Evolutionary conservation across 2,797 vertebrate species (phyloP), one percentile per base, ranked within the genome.

Genomic region (Malurus splendens): DNA sequence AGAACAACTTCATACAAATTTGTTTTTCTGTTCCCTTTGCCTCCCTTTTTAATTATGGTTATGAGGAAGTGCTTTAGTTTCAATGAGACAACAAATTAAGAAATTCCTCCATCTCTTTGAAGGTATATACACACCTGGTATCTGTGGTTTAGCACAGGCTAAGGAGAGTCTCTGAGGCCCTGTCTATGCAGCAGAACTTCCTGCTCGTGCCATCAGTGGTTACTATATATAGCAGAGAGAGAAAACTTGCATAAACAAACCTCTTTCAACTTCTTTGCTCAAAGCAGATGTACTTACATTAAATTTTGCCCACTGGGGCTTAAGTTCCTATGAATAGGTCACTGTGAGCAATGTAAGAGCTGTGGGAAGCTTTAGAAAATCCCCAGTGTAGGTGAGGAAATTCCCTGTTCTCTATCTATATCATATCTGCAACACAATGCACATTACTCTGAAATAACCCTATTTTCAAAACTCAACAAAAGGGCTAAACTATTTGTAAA

Each of bases 21-120:
- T 92, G 56, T 83, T 95, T 91, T 85, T 56, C 64, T 83, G 56
- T 85, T 28, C 41, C 27, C 51, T 90, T 89, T 88, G 54, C 92
- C 92, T 94, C 93, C 86, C 90, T 94, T 87, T 92, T 94, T 90
- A 95, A 96, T 96, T 95, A 95, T n/a, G 39, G 54, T 86, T 78
- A 76, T 89, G 79, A 89, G 61, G 76, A 80, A 62, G 62, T 86
- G 64, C 62, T 95, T 90, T 76, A 87, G 79, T 66, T 93, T 96
- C 83, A 93, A 82, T 92, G 78, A 67, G 85, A 81, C 65, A 91
- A 82, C 90, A 93, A 94, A 94, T 87, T 82, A 95, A 93, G 84
- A 89, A 77, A 86, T 93, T 94, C 86, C 66, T 79, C 52, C 24
- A 47, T 79, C 76, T 80, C 89, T 94, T 91, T 92, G 85, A 93